Evolutionary conservation across 2,113 vertebrate species (phyloP), one percentile per base, ranked within the genome.

Genomic region (Isichthys henryi): DNA sequence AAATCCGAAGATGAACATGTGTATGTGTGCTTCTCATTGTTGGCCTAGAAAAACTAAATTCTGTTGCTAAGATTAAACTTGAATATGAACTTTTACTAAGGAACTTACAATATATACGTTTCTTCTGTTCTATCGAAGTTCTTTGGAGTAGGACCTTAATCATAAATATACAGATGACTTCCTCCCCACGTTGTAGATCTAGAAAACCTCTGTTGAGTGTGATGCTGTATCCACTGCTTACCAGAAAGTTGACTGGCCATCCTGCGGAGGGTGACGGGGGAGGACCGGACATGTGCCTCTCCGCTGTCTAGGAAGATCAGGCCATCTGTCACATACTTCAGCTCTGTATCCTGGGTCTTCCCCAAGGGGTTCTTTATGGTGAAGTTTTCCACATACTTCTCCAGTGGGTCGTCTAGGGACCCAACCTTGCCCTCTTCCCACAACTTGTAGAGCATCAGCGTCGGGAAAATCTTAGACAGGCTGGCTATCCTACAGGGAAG

Each of bases 191-290:
- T 19, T 53, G 17, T 17, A 53, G 52, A 19, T 53, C 52, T 19
- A 53, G 17, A 21, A 56, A 21, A 23, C 19, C 53, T 56, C 19
- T 56, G 53, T 56, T 56, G 53, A 43, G 86, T 35, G 19, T 17
- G 6, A 56, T 9, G 2, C 52, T 58, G 17, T 19, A 13, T 11
- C 35, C 15, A 43, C 15, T 21, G 50, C 13, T 92, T 87, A 97
- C 96, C 96, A 90, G 96, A 97, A 56, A 97, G 94, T 89, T 99
- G 97, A 50, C 98, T 97, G 90, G 96, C 97, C 97, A 99, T 97
- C 88, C 98, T 96, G 66, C 97, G 96, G 90, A 99, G 94, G 13
- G 97, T 98, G 21, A 99, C 96, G 0, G 95, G 94, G 0, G 97
- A 97, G 1, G 97, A 96, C 77, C 95, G 96, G 6, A 94, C 92